Percentiles rank a stretch among this genome's conserved stretches.
These are phyloP conservation scores for Eulithis prunata DNA, from an alignment of 2,888 invertebrate species.

Conservation along the genomic window DNA sequence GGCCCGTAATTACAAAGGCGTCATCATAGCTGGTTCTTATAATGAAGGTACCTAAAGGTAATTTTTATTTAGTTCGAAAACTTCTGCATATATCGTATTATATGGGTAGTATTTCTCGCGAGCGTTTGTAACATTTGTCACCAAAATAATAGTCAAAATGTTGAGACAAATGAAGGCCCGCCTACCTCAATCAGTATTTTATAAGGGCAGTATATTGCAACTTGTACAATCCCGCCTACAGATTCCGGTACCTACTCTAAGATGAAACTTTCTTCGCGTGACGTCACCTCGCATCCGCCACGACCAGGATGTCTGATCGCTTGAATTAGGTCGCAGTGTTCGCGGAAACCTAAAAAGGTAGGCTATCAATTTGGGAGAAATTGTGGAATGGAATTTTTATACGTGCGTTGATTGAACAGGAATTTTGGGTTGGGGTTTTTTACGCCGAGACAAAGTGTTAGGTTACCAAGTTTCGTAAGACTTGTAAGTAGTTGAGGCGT, in stretches of 20 bases:
- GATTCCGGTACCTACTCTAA: slow-evolving; percentile 38
- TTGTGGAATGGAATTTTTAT: slow-evolving; percentile 25
- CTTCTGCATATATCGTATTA: too few species aligned
- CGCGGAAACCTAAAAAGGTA: slow-evolving; percentile 39
- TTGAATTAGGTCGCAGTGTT: slow-evolving; percentile 38
- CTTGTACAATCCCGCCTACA: slow-evolving; percentile 20
- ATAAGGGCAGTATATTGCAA: slow-evolving; percentile 19
- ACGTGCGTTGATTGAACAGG: slow-evolving; percentile 6
- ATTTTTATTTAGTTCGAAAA: too few species aligned
- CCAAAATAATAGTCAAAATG: neutral
- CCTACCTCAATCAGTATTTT: slow-evolving; percentile 8
- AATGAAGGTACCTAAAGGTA: too few species aligned
- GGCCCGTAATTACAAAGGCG: too few species aligned
- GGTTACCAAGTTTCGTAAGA: too few species aligned
- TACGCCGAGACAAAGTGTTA: neutral
- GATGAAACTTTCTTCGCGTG: slow-evolving; percentile 44
- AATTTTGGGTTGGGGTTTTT: neutral
- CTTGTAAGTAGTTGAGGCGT: too few species aligned
- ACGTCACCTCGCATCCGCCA: slow-evolving; percentile 43
- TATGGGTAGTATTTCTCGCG: too few species aligned
- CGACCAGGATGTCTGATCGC: slow-evolving; percentile 32
- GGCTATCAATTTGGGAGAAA: slow-evolving; percentile 25
- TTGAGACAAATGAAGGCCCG: neutral
- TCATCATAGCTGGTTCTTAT: too few species aligned
- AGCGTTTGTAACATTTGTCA: too few species aligned